Evolutionary conservation across 2,888 invertebrate genomes (phyloP).

Genomic region (Cryptocheilus praepositus): DNA sequence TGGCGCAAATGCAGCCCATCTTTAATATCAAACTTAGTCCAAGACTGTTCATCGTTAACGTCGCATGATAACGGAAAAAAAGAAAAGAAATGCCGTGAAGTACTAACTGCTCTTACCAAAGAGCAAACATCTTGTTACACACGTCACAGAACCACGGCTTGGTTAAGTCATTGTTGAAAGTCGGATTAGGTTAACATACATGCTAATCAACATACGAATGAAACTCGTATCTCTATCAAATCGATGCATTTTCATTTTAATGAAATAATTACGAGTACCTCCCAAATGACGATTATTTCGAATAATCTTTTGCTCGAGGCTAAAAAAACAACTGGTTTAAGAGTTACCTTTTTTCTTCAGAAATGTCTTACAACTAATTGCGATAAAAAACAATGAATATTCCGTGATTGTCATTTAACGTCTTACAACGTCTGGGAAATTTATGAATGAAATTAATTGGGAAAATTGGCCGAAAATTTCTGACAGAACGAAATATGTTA

Average conservation of each 20-base stretch:
- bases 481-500: too few species aligned
- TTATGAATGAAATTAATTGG: too few species aligned
- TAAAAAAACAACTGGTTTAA: neutral
- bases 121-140: conserved; percentile 34
- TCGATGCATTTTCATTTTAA: too few species aligned
- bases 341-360: neutral
- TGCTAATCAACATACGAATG: neutral
- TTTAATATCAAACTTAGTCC: conserved; percentile 83
- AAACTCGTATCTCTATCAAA: too few species aligned
- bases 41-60: conserved; percentile 79
- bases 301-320: too few species aligned
- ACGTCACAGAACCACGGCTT: conserved; percentile 25
- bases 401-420: neutral
- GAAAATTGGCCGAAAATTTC: too few species aligned
- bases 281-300: too few species aligned
- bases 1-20: conserved; percentile 86
- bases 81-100: conserved; percentile 12
- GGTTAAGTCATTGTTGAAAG: neutral
- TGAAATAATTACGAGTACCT: too few species aligned
- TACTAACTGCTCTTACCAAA: conserved; percentile 17
- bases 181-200: conserved; percentile 5
- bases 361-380: neutral
- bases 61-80: conserved; percentile 26
- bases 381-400: neutral
- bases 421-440: neutral